Evolutionary conservation across 2,888 invertebrate genomes (phyloP).

Genomic region (Agrotis exclamationis): DNA sequence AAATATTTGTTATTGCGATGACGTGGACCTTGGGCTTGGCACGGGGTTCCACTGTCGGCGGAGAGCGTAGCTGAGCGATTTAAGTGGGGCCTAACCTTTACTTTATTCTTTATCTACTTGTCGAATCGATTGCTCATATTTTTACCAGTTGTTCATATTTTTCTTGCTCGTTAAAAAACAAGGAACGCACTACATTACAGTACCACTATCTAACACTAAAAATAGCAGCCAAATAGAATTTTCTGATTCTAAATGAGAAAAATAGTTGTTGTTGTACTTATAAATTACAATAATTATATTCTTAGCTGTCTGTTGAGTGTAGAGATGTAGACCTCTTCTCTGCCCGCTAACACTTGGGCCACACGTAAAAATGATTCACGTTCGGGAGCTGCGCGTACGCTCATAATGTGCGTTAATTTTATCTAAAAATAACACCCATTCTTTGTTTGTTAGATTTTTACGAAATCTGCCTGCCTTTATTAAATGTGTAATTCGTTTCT

Average conservation of each 20-base stretch:
- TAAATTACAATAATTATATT: too few species aligned
- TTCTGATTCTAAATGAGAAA: too few species aligned
- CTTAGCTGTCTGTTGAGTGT: background rate
- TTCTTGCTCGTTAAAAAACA: too few species aligned
- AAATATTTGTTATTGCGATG: constrained; percentile 86
- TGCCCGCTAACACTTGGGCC: constrained; percentile 67
- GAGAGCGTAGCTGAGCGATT: constrained; percentile 43
- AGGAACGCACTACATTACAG: too few species aligned
- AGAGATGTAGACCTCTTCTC: background rate
- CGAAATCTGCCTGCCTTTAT: constrained; percentile 84
- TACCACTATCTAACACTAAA: too few species aligned
- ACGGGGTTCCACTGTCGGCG: constrained; percentile 65
- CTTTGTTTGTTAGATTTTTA: constrained; percentile 89
- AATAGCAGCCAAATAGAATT: too few species aligned
- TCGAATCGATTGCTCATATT: too few species aligned
- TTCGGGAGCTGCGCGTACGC: constrained; percentile 82
- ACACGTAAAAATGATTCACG: constrained; percentile 83
- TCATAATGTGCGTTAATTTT: constrained; percentile 90
- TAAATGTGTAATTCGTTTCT: constrained; percentile 73
- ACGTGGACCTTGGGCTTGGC: constrained; percentile 71
- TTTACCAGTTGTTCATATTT: too few species aligned
- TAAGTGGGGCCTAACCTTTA: too few species aligned
- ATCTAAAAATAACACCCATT: constrained; percentile 89
- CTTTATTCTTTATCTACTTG: too few species aligned
- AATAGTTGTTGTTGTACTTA: background rate